Percentiles rank a stretch among this genome's conserved stretches.
Conservation (phyloP, 2,888 invertebrate species). For the Cheilosia pagana region DNA sequence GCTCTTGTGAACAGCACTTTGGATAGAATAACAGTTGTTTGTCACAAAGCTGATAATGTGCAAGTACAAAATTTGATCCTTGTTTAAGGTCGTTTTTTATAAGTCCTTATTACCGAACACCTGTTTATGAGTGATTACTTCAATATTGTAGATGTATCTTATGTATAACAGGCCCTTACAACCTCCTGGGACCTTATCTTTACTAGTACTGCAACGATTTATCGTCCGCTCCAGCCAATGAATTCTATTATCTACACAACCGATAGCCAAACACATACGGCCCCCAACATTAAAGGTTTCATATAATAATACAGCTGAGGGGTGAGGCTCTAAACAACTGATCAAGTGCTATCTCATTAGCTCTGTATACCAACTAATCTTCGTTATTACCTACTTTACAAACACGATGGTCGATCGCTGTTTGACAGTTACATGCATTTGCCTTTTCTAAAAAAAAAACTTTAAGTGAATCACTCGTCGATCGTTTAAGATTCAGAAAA, state of each 20-base stretch:
- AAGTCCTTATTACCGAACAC: too few species aligned
- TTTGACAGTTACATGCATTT: conserved; percentile 51
- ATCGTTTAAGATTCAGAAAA: conserved; percentile 54
- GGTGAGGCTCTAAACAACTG: background rate
- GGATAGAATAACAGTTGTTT: too few species aligned
- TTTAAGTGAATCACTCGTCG: conserved; percentile 28
- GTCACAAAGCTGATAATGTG: too few species aligned
- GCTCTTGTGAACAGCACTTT: too few species aligned
- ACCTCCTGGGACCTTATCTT: background rate
- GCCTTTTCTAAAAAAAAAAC: conserved; percentile 38
- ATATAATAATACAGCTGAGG: background rate
- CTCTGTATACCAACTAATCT: conserved; percentile 26
- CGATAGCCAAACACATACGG: background rate
- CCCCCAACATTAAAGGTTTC: conserved; percentile 2
- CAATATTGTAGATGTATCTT: too few species aligned
- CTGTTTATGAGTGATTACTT: too few species aligned
- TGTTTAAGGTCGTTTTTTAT: too few species aligned
- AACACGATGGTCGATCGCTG: conserved; percentile 35
- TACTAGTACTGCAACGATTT: background rate
- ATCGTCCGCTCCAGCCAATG: background rate
- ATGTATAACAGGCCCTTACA: too few species aligned
- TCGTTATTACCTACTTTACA: conserved; percentile 37
- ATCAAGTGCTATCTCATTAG: conserved; percentile 10
- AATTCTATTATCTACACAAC: background rate
- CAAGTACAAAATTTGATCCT: too few species aligned